Percentiles rank a stretch among this genome's conserved stretches.
These are phyloP conservation scores for Anneissia japonica DNA, from an alignment of 35 echinoderm and acorn worm species.

Conservation along the genomic window DNA sequence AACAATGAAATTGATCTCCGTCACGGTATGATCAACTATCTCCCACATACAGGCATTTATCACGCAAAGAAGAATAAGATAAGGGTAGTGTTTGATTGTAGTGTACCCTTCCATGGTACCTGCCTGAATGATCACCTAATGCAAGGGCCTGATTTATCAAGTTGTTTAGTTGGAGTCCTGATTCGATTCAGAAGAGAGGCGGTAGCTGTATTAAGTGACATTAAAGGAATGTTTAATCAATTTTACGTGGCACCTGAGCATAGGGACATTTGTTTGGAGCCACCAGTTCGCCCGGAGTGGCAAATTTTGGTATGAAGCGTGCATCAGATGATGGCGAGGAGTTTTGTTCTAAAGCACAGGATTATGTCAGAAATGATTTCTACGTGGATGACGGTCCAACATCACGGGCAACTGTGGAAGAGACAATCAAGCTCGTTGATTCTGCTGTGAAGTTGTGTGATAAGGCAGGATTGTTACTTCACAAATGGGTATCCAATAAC, in stretches of 20 bases:
- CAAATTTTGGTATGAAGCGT: conserved; percentile 38
- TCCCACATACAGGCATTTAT: conserved; percentile 37
- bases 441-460: conserved; percentile 21
- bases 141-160: conserved; percentile 17
- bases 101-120: conserved; percentile 5
- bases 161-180: conserved; percentile 19
- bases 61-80: conserved; percentile 44
- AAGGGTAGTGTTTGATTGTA: conserved; percentile 59
- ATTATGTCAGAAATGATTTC: conserved; percentile 38
- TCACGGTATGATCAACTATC: conserved; percentile 3
- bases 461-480: conserved; percentile 33
- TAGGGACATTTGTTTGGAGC: conserved; percentile 55
- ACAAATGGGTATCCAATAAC: conserved; percentile 51
- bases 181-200: neutral
- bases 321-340: conserved; percentile 23
- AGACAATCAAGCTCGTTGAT: conserved; percentile 40
- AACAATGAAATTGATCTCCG: neutral
- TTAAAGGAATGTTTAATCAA: too few relatives aligned
- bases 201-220: too few relatives aligned
- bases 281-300: conserved; percentile 41
- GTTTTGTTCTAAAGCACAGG: conserved; percentile 18
- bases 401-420: conserved; percentile 28
- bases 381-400: conserved; percentile 53
- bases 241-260: conserved; percentile 15
- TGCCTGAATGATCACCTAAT: conserved; percentile 44